Base-by-base conservation (phyloP, 2,113 vertebrate species). In the Gracilinanus agilis region DNA sequence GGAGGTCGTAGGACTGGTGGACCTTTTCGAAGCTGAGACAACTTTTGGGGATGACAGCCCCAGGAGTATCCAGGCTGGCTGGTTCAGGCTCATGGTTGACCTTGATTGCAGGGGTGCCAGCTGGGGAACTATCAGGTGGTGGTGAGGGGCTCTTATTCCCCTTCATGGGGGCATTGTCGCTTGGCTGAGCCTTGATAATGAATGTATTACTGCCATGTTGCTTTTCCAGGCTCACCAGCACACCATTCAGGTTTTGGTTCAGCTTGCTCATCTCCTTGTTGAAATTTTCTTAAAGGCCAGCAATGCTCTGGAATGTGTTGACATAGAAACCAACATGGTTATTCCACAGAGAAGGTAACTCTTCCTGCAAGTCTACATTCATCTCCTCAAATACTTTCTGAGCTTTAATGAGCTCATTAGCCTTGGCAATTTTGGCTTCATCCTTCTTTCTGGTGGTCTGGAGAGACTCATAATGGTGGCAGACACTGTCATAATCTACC, bases 371-470 rank as follows among this genome's bases (percentile, higher is more conserved):
- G 96, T 99, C 99, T 96, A 98, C 98, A 0, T 99, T 99, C 98
- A 99, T 99, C 95, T 99, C 99, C 95, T 99, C 99, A 98, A 99
- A 99, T 92, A 99, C 99, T 97, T 99, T 99, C 98, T 99, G 99
- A 94, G 99, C 99, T 97, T 99, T 99, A 95, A 99, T 98, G 96
- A 99, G 98, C 98, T 99, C 99, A n/a, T n/a, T n/a, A n/a, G n/a
- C n/a, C n/a, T n/a, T 99, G 91, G 99, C 99, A 0, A 99, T 99
- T 98, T 99, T 99, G 96, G 99, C 99, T 61, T 99, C 99, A 0
- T 99, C 99, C 98, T 99, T 99, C 99, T 99, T 99, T 98, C 99
- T 99, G 90, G 99, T 98, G 7, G 99, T 99, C 97, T 99, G 99
- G 8, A 99, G 99, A n/a, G 99, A 99, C 97, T 99, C 99, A 21